Percentiles rank a stretch among this genome's conserved stretches.
Conservation (phyloP, 2,797 vertebrate species). For the Halcyon smyrnensis region DNA sequence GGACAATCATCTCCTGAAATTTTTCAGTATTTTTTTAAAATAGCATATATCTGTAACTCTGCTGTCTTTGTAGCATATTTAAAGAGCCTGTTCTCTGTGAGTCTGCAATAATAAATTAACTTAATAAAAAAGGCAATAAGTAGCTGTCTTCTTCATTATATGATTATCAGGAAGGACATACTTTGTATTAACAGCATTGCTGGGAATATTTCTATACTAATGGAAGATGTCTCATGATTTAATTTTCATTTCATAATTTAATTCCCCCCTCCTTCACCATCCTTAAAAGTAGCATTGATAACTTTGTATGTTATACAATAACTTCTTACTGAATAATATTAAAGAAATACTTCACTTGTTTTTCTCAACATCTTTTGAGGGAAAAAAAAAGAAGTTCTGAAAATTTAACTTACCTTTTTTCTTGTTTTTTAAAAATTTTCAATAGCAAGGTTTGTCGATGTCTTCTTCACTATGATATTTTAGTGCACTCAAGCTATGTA, state of each 20-base stretch:
- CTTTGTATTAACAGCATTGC: neutral
- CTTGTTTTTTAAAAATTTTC: neutral
- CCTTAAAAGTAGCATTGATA: neutral
- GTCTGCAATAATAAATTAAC: slow-evolving; percentile 25
- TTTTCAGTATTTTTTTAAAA: neutral
- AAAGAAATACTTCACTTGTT: neutral
- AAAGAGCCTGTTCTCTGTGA: neutral
- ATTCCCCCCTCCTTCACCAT: neutral
- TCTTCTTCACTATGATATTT: neutral
- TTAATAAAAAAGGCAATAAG: slow-evolving; percentile 33
- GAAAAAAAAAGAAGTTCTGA: neutral
- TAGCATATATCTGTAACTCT: neutral
- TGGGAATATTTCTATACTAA: slow-evolving; percentile 18
- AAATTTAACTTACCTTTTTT: neutral
- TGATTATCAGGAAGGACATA: slow-evolving; percentile 24
- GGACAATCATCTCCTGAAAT: neutral
- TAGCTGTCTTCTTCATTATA: slow-evolving; percentile 26
- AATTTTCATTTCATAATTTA: slow-evolving; percentile 26
- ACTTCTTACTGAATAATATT: neutral
- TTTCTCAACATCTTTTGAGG: neutral
- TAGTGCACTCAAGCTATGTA: neutral
- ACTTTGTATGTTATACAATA: neutral
- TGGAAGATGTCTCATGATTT: neutral
- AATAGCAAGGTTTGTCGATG: neutral
- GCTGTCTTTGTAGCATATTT: neutral